These are phyloP conservation scores for Steatocranus sp. DNA, from an alignment of 2,797 vertebrate genomes.

Conservation along the genomic window DNA sequence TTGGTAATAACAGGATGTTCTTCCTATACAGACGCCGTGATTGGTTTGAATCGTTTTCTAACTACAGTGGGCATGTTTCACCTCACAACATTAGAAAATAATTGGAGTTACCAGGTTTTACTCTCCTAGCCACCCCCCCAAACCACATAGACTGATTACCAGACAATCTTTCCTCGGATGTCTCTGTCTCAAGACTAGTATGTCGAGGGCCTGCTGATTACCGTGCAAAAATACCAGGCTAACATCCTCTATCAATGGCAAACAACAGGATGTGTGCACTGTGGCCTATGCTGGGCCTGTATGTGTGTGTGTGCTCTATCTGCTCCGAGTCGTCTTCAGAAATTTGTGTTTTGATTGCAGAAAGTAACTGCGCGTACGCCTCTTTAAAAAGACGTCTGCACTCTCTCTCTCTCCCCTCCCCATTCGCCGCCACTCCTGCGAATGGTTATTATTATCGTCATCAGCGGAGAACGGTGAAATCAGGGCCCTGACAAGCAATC, in stretches of 20 bases:
- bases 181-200: slow-evolving; percentile 45
- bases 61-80: not conserved
- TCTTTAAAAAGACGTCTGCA: slow-evolving; percentile 55
- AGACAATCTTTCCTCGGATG: slow-evolving; percentile 52
- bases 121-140: not conserved
- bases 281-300: not conserved
- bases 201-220: slow-evolving; percentile 65
- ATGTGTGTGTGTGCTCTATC: not conserved
- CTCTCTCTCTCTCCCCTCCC: slow-evolving; percentile 50
- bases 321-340: slow-evolving; percentile 36
- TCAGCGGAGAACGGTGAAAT: slow-evolving; percentile 72
- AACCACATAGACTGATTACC: slow-evolving; percentile 63
- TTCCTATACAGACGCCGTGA: slow-evolving; percentile 18
- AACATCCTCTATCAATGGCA: slow-evolving; percentile 59
- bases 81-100: not conserved
- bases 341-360: slow-evolving; percentile 78
- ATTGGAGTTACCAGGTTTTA: slow-evolving; percentile 23
- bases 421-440: slow-evolving; percentile 67
- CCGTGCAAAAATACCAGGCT: slow-evolving; percentile 68
- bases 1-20: slow-evolving; percentile 42
- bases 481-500: slow-evolving; percentile 74
- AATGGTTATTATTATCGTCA: slow-evolving; percentile 78
- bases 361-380: slow-evolving; percentile 67
- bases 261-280: slow-evolving; percentile 67
- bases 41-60: not conserved